phyloP scores from a whole-genome alignment of 2,888 invertebrate genomes.

The Parascotia fuliginaria region DNA sequence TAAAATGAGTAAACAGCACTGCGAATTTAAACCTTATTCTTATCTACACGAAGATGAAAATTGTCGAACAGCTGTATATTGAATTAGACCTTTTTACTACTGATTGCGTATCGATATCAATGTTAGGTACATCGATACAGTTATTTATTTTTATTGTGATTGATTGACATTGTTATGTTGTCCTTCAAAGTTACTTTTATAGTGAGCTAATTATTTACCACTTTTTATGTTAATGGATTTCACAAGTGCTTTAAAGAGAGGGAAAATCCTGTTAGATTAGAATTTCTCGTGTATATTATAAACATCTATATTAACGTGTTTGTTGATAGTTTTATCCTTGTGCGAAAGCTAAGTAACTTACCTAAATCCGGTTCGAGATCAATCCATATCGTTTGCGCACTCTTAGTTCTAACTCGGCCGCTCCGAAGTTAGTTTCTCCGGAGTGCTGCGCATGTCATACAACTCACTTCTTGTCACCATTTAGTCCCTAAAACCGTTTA shows the following conservation, averaged over 20 bases:
- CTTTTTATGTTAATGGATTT: not conserved
- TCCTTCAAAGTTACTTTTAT: not conserved
- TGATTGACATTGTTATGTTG: slow-evolving; percentile 4
- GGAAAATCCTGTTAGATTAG: slow-evolving; percentile 5
- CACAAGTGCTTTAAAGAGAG: not conserved
- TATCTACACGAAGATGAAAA: too few relatives aligned
- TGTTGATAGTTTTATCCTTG: not conserved
- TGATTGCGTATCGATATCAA: slow-evolving; percentile 21
- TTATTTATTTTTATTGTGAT: slow-evolving; percentile 20
- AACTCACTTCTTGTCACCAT: too few relatives aligned
- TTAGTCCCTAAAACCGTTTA: too few relatives aligned
- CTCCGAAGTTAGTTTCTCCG: too few relatives aligned
- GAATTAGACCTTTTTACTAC: too few relatives aligned
- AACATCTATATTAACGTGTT: not conserved
- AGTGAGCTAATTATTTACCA: not conserved
- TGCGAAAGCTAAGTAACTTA: not conserved
- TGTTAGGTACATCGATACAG: slow-evolving; percentile 16
- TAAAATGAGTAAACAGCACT: too few relatives aligned
- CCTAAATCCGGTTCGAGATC: not conserved
- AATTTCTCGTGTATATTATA: not conserved
- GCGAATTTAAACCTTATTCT: too few relatives aligned
- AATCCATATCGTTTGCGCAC: too few relatives aligned
- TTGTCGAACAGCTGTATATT: too few relatives aligned
- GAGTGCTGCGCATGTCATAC: too few relatives aligned
- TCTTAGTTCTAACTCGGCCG: too few relatives aligned